Evolutionary conservation across 2,797 vertebrate genomes (phyloP).

Genomic region (Melanotaenia maccullochi): DNA sequence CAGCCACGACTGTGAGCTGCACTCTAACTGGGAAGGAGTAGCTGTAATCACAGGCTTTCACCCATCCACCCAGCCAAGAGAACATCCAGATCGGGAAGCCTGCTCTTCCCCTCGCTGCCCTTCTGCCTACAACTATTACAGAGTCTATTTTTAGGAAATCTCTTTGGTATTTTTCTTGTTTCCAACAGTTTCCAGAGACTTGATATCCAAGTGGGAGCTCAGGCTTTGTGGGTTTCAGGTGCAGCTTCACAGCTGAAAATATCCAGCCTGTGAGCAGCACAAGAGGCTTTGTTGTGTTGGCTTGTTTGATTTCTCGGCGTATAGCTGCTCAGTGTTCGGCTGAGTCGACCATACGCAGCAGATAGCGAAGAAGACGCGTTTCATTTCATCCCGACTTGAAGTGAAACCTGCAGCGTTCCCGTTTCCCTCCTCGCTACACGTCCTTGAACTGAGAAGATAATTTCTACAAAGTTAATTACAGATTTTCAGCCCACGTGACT

Average conservation of each 20-base stretch:
- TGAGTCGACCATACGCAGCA: not conserved
- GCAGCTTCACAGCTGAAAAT: slow-evolving; percentile 32
- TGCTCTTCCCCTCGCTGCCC: slow-evolving; percentile 20
- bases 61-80: slow-evolving; percentile 22
- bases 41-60: slow-evolving; percentile 41
- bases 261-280: slow-evolving; percentile 31
- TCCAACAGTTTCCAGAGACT: slow-evolving; percentile 48
- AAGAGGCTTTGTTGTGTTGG: slow-evolving; percentile 60
- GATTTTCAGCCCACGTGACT: slow-evolving; percentile 22
- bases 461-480: slow-evolving; percentile 28
- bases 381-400: not conserved
- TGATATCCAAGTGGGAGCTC: slow-evolving; percentile 23
- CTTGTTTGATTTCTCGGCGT: slow-evolving; percentile 61
- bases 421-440: not conserved
- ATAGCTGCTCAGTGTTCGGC: slow-evolving; percentile 17
- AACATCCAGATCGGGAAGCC: slow-evolving; percentile 30
- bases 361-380: not conserved
- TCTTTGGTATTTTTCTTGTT: slow-evolving; percentile 32
- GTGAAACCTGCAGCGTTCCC: slow-evolving; percentile 2
- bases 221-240: slow-evolving; percentile 31
- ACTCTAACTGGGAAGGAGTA: slow-evolving; percentile 33
- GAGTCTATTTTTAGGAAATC: slow-evolving; percentile 62
- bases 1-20: not conserved
- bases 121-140: slow-evolving; percentile 25
- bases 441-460: slow-evolving; percentile 22